Evolutionary conservation across 2,888 invertebrate species (phyloP).

Genomic region (Sphecodes monilicornis): DNA sequence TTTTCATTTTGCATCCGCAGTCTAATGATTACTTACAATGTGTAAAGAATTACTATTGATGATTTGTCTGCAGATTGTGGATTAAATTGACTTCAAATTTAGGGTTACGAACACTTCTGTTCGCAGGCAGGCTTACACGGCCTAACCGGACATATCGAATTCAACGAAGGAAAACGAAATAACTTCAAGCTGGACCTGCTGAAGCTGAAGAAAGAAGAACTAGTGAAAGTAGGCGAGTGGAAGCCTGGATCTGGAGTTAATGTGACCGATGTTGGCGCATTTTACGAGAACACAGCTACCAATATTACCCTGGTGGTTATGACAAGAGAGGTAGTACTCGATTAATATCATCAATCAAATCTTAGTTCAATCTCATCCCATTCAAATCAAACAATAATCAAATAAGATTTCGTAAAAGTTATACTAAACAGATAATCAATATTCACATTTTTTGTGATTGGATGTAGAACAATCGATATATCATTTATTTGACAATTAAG

Average conservation of each 20-base stretch:
- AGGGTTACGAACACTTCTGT: conserved; percentile 68
- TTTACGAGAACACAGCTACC: conserved; percentile 92
- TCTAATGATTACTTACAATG: no score
- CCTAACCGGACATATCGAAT: conserved; percentile 94
- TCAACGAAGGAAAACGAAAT: conserved; percentile 93
- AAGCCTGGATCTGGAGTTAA: conserved; percentile 90
- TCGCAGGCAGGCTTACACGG: conserved; percentile 92
- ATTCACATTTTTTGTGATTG: no score
- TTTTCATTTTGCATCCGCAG: no score
- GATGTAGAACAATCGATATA: no score
- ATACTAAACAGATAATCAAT: no score
- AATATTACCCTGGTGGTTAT: conserved; percentile 96
- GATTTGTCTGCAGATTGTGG: background rate
- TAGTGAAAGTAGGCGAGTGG: conserved; percentile 94
- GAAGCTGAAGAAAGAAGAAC: conserved; percentile 91
- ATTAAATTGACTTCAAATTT: conserved; percentile 46
- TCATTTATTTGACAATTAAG: no score
- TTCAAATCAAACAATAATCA: no score
- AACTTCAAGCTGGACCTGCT: conserved; percentile 94
- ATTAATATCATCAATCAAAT: no score
- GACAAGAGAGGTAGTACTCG: conserved; percentile 91
- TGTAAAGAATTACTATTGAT: no score
- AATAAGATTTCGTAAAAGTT: no score
- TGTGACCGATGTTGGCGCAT: conserved; percentile 94
- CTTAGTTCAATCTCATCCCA: no score